These are phyloP conservation scores for Eudyptes chrysolophus DNA, from an alignment of 2,113 vertebrate species.

Conservation along the genomic window DNA sequence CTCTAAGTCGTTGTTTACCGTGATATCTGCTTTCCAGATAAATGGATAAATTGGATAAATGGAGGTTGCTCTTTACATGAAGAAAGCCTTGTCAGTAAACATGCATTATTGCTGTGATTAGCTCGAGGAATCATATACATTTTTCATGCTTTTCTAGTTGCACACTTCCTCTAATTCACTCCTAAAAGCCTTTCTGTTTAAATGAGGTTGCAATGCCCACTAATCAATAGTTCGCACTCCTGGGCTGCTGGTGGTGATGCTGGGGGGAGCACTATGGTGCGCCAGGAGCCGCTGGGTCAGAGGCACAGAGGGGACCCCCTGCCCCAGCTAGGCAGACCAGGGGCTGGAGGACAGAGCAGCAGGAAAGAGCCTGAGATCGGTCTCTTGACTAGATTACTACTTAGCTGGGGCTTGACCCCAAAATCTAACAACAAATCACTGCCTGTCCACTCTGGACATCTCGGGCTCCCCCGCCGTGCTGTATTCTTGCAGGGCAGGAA, in stretches of 20 bases:
- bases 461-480: accelerated
- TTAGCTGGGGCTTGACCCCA: not conserved
- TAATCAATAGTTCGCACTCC: not conserved
- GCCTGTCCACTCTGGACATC: not conserved
- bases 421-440: not conserved
- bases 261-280: accelerated
- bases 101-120: conserved; percentile 61
- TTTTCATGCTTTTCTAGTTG: conserved; percentile 35
- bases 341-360: not conserved
- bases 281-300: accelerated
- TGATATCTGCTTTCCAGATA: conserved; percentile 42
- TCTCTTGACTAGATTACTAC: not conserved
- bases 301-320: not conserved
- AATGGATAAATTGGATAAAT: conserved; percentile 52
- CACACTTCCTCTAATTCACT: not conserved
- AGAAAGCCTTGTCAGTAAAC: conserved; percentile 50
- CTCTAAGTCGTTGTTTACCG: not conserved
- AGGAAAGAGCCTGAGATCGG: not conserved
- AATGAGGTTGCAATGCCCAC: not conserved
- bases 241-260: not conserved
- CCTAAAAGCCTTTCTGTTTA: conserved; percentile 19
- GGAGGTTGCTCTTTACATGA: not conserved
- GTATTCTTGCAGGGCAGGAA: not conserved
- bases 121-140: not conserved
- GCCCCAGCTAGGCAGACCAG: accelerated